phyloP scores from a whole-genome alignment of 2,113 vertebrate genomes.

The Sterrhoptilus dennistouni region DNA sequence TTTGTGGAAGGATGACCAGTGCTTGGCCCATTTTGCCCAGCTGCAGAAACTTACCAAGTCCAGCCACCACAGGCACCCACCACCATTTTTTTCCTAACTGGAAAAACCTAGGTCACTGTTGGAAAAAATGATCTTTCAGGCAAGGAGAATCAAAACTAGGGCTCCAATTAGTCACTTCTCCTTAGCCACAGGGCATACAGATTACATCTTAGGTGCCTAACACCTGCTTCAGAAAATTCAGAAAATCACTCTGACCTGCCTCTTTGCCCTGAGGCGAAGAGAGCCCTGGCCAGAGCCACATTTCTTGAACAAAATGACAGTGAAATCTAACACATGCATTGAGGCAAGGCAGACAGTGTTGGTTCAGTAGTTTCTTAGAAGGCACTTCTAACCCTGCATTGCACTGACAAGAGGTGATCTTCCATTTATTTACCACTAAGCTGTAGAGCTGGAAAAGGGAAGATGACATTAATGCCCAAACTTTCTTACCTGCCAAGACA shows the following conservation, averaged over 20 bases:
- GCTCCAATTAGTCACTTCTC: neutral
- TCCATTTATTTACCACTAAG: neutral
- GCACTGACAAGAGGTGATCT: neutral
- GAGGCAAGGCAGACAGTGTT: neutral
- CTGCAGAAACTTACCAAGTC: neutral
- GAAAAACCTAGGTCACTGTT: neutral
- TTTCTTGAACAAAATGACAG: neutral
- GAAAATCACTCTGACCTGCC: neutral
- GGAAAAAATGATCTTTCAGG: neutral
- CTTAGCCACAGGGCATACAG: neutral
- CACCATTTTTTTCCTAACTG: neutral
- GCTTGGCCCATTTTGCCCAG: neutral
- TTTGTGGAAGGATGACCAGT: neutral
- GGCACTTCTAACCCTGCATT: neutral
- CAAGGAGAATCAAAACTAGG: neutral
- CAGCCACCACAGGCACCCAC: neutral
- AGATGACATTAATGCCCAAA: neutral
- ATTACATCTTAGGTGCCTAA: neutral
- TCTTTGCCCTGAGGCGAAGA: neutral
- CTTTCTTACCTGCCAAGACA: slow-evolving; percentile 62
- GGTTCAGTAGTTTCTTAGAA: neutral
- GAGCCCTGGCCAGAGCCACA: neutral
- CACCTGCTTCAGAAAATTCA: neutral
- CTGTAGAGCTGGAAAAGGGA: neutral
- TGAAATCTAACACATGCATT: neutral